Base-by-base conservation (phyloP, 2,113 vertebrate species). In the Neodon shergylaensis region DNA sequence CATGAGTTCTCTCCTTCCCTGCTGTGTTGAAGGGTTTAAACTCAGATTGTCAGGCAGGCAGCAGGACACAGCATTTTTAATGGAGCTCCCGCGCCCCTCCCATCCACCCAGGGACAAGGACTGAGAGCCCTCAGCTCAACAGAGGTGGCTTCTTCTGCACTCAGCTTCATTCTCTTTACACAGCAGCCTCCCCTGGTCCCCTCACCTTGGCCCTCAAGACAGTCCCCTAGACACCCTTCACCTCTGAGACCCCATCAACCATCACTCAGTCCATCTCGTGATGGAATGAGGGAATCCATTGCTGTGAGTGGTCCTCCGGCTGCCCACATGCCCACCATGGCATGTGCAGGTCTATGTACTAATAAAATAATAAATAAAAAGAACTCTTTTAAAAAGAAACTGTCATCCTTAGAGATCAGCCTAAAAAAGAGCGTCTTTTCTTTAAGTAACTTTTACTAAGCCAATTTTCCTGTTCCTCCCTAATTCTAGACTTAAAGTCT, bases 361-460 rank as follows among this genome's bases (percentile, higher is more conserved):
- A 63, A 24, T n/a, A 39, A 63, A 28, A 63, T 31, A 9, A 63
- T 42, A 63, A 63, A 83, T 5, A 26, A 83, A 98, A 99, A 98
- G 99, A 99, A 61, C 58, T 61, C 3, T 82, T 61, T 96, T 96
- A 98, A 95, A 96, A 98, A 95, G 97, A 98, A 98, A 97, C 95
- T 96, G 94, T 97, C 78, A 36, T 42, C 44, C 95, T 97, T 97
- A 96, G 33, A 70, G 36, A 21, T 96, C 98, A 97, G 97, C 97
- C 97, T 95, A 97, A 5, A 91, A 97, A 5, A 91, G 95, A 96
- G 97, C 79, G 97, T 97, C 95, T 90, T 73, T 73, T 73, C 21
- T 73, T 39, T 73, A 72, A 72, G 58, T 79, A 78, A 68, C 22
- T 94, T 98, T 97, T 97, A 98, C 94, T 96, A 97, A 98, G 96